Conservation (phyloP, 2,888 invertebrate genomes). For the Andrena praecox region DNA sequence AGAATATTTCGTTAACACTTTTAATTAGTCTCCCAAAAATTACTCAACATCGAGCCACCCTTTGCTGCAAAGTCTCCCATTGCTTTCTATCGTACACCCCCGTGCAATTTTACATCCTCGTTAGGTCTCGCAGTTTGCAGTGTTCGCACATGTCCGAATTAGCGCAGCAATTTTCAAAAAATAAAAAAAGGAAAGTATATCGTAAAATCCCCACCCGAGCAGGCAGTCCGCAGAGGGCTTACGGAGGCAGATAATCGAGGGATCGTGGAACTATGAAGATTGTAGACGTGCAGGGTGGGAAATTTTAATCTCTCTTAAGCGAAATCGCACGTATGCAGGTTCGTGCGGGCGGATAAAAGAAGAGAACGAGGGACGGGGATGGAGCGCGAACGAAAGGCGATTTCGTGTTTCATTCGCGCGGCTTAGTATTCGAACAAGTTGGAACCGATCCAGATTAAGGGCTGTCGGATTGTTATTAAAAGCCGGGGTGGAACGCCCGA, state of each 20-base stretch:
- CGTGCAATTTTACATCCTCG: too few species aligned
- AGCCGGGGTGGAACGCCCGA: constrained; percentile 34
- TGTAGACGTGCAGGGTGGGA: neutral
- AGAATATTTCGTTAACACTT: too few species aligned
- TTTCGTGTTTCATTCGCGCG: constrained; percentile 21
- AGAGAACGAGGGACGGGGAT: too few species aligned
- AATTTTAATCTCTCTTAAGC: constrained; percentile 40
- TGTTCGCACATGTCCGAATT: too few species aligned
- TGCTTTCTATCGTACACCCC: too few species aligned
- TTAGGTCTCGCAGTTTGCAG: too few species aligned
- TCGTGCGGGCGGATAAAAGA: neutral
- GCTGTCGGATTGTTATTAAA: constrained; percentile 53
- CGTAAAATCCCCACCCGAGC: too few species aligned
- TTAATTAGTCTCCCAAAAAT: too few species aligned
- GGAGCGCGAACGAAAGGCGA: neutral
- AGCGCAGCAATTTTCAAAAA: too few species aligned
- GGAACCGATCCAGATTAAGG: constrained; percentile 63
- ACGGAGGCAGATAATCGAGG: neutral
- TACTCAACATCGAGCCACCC: too few species aligned
- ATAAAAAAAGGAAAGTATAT: too few species aligned
- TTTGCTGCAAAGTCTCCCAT: too few species aligned
- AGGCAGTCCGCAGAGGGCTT: neutral
- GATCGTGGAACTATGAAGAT: neutral
- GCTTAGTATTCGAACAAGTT: constrained; percentile 54
- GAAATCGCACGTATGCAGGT: neutral